Base-by-base conservation (phyloP, 2,113 vertebrate species). In the Lathamus discolor region DNA sequence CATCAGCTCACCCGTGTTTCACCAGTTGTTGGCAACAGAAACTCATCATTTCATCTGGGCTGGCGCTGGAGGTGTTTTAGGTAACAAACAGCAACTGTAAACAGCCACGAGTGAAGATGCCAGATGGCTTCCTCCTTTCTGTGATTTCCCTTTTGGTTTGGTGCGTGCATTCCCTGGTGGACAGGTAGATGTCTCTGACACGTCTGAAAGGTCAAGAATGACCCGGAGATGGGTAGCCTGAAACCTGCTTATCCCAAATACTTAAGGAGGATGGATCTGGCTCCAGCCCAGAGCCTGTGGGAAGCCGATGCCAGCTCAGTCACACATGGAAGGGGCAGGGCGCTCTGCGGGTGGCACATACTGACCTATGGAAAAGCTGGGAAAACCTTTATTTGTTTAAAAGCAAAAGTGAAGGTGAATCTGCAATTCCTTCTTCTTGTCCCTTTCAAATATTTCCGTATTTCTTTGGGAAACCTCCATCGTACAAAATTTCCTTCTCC, bases 271-370 rank as follows among this genome's bases (percentile, higher is more conserved):
- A 44, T 28, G 5, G 1, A 1, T 48, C 18, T 61, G 39, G 29
- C 57, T 80, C 31, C 3, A 3, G 33, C 68, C 31, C 41, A n/a
- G 75, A 39, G 39, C 6, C 1, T 7, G 2, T 29, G 39, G 25
- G 29, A 35, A 66, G 54, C 39, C 4, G 0, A 6, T 1, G 2
- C 35, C 57, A 79, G 68, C 52, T 49, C 41, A 1, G 0, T 33
- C 52, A 13, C 44, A 17, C 48, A 1, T 13, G 24, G 33, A 54
- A 62, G 46, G 31, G 11, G 9, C 37, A 46, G 25, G 41, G 23
- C 46, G 9, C n/a, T 37, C n/a, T 46, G n/a, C 39, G 43, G 39
- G 55, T 4, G 41, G 19, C 78, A 61, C 2, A 1, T 12, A 3
- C 29, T 62, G 22, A 49, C 4, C 46, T 35, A 2, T 7, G 20